phyloP scores from a whole-genome alignment of 2,888 invertebrate species.

The Oligia strigilis region DNA sequence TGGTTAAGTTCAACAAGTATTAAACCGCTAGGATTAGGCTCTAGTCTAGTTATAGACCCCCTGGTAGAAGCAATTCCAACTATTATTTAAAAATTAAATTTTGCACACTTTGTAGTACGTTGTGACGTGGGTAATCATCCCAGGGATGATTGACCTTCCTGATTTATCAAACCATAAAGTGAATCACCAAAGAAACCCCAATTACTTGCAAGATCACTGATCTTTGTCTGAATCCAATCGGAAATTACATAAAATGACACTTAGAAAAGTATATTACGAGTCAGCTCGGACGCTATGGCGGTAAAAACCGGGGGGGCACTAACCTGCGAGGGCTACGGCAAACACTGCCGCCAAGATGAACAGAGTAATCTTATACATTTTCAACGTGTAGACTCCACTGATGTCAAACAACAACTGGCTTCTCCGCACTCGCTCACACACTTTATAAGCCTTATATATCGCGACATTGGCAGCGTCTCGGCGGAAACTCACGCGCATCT shows the following conservation, averaged over 20 bases:
- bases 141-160: constrained; percentile 26
- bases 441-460: constrained; percentile 80
- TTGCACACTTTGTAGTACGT: neutral
- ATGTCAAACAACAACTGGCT: constrained; percentile 83
- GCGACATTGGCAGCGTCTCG: constrained; percentile 70
- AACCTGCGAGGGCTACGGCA: constrained; percentile 87
- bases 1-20: neutral
- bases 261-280: constrained; percentile 73
- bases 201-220: constrained; percentile 40
- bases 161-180: constrained; percentile 33
- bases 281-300: constrained; percentile 67
- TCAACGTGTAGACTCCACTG: constrained; percentile 76
- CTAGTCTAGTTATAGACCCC: neutral
- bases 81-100: neutral
- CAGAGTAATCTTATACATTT: constrained; percentile 82
- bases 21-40: neutral
- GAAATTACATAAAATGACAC: constrained; percentile 73
- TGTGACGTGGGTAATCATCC: neutral
- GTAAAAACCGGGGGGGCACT: constrained; percentile 87
- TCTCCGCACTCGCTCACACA: constrained; percentile 68
- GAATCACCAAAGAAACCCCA: constrained; percentile 35
- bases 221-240: constrained; percentile 68
- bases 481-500: constrained; percentile 76
- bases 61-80: neutral
- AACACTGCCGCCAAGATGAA: constrained; percentile 81